A percentile compares a stretch with the other conserved stretches of the same genome.
Conservation (phyloP, 2,888 invertebrate genomes). For the Amphipyra tragopoginis region DNA sequence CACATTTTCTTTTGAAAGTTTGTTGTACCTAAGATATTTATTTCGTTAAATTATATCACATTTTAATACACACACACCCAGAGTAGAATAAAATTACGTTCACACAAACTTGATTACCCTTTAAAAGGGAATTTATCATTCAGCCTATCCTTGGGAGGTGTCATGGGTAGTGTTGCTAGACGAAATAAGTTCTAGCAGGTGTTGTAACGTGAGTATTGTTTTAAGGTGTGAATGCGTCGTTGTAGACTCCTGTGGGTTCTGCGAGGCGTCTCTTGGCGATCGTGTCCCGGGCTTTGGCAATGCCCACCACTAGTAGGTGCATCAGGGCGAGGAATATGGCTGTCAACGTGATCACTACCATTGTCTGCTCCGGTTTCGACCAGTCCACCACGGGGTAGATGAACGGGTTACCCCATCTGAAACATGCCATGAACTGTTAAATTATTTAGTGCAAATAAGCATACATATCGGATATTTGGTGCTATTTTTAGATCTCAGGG, state of each 20-base stretch:
- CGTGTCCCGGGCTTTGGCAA: slow-evolving; percentile 88
- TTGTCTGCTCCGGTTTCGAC: slow-evolving; percentile 92
- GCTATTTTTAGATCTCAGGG: too few relatives aligned
- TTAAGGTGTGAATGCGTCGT: slow-evolving; percentile 79
- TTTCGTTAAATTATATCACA: slow-evolving; percentile 52
- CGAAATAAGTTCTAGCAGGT: slow-evolving; percentile 1
- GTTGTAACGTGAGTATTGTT: background rate
- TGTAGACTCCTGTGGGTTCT: slow-evolving; percentile 76
- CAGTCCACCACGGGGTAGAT: slow-evolving; percentile 95
- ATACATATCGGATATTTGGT: too few relatives aligned
- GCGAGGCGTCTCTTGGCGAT: slow-evolving; percentile 67
- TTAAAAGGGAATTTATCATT: background rate
- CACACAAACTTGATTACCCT: too few relatives aligned
- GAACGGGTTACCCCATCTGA: slow-evolving; percentile 91
- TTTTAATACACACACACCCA: slow-evolving; percentile 45
- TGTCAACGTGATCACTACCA: slow-evolving; percentile 92
- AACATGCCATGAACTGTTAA: slow-evolving; percentile 55
- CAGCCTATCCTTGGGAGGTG: slow-evolving; percentile 21
- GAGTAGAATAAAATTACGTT: slow-evolving; percentile 2
- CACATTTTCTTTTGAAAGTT: slow-evolving; percentile 12
- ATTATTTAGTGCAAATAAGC: too few relatives aligned
- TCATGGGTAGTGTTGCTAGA: slow-evolving; percentile 16
- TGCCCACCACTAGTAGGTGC: slow-evolving; percentile 91
- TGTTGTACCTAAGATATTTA: background rate
- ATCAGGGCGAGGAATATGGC: slow-evolving; percentile 91